A percentile compares a stretch with the other conserved stretches of the same genome.
Conservation (phyloP, 2,888 invertebrate species). For the Eurytoma californica region DNA sequence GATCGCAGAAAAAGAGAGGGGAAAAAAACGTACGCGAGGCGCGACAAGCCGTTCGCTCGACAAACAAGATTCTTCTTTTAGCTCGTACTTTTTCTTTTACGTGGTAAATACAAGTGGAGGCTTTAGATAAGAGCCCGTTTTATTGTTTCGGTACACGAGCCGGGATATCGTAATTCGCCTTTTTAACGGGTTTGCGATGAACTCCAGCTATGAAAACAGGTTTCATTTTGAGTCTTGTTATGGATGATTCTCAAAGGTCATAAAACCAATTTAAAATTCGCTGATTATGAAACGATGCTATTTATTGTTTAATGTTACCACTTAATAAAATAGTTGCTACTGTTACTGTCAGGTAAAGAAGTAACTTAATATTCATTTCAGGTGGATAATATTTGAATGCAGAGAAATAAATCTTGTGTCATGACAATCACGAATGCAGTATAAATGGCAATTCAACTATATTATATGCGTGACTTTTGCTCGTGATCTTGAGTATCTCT, state of each 20-base stretch:
- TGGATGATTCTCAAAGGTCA: no score
- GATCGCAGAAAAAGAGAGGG: no score
- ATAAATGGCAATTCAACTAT: slow-evolving; percentile 30
- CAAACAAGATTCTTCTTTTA: slow-evolving; percentile 1
- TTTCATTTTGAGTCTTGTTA: no score
- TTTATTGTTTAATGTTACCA: no score
- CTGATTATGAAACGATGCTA: no score
- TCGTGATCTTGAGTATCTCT: slow-evolving; percentile 23
- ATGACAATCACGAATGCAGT: slow-evolving; percentile 43
- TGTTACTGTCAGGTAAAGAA: no score
- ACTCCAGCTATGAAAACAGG: no score
- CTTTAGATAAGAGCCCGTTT: background rate
- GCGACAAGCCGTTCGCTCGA: background rate
- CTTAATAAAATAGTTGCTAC: no score
- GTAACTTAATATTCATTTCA: slow-evolving; percentile 2
- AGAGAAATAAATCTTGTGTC: slow-evolving; percentile 45
- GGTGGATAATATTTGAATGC: slow-evolving; percentile 1
- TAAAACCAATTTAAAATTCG: no score
- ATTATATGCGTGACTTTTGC: slow-evolving; percentile 47
- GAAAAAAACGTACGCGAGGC: no score
- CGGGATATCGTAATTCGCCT: background rate
- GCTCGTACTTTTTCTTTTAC: background rate
- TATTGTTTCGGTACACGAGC: slow-evolving; percentile 3
- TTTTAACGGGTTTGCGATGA: background rate
- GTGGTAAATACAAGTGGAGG: slow-evolving; percentile 8